These are phyloP conservation scores for Noctilio leporinus DNA, from an alignment of 2,113 vertebrate species.

Conservation along the genomic window DNA sequence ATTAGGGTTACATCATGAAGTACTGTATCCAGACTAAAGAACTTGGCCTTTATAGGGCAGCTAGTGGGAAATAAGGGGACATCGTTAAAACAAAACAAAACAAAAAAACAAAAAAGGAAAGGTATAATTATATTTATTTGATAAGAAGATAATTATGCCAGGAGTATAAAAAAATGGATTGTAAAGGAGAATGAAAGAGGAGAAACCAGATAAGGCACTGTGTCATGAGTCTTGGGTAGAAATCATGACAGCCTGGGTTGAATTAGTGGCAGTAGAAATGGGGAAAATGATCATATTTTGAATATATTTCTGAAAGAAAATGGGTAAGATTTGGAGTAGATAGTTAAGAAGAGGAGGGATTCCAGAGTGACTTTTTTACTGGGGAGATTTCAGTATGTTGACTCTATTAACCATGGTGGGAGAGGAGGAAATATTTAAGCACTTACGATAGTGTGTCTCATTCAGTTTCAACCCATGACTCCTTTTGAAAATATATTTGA, in stretches of 20 bases:
- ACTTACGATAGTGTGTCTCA: neutral
- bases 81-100: neutral
- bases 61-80: neutral
- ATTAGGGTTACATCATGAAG: constrained; percentile 20
- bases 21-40: neutral
- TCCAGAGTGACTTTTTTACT: neutral
- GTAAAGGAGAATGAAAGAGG: neutral
- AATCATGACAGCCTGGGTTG: neutral
- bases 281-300: neutral
- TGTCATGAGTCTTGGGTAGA: neutral
- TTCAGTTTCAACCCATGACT: neutral
- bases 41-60: neutral
- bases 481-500: neutral
- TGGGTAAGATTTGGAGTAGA: neutral
- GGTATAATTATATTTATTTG: constrained; percentile 19
- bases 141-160: constrained; percentile 15
- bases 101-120: neutral
- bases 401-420: neutral
- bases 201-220: neutral
- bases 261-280: neutral
- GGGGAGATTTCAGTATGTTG: neutral
- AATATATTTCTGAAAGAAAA: neutral
- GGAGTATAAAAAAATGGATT: neutral
- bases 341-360: neutral
- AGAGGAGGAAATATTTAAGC: neutral